Evolutionary conservation across 2,113 vertebrate genomes (phyloP).

Genomic region (Eupsittula cactorum): DNA sequence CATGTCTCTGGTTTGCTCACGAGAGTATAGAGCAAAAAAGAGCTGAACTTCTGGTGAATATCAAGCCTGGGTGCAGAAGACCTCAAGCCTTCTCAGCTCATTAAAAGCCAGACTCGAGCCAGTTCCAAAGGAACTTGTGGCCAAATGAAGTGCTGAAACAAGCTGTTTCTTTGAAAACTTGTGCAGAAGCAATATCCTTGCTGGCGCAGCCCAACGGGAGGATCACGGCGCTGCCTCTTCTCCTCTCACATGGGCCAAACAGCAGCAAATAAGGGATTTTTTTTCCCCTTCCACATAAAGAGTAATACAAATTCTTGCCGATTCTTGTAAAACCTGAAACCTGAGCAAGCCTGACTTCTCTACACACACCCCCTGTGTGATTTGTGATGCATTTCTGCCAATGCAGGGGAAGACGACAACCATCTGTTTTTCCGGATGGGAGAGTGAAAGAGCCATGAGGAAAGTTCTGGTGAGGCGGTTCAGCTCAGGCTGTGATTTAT

Average conservation of each 20-base stretch:
- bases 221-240: background rate
- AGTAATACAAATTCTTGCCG: background rate
- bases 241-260: background rate
- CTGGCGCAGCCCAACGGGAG: background rate
- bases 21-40: background rate
- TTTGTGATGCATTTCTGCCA: background rate
- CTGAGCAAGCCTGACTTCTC: background rate
- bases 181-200: background rate
- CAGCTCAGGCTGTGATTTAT: background rate
- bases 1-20: rapidly evolving
- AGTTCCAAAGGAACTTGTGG: background rate
- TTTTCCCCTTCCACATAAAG: background rate
- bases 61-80: conserved; percentile 15
- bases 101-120: background rate
- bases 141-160: conserved; percentile 54
- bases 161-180: background rate
- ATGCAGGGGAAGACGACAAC: background rate
- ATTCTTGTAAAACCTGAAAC: background rate
- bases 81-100: conserved; percentile 21
- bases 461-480: background rate
- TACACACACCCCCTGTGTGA: rapidly evolving
- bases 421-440: background rate
- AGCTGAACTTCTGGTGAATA: background rate
- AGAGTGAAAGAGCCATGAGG: background rate
- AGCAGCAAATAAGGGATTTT: background rate